Evolutionary conservation across 2,888 invertebrate species (phyloP).

Genomic region (Alloscopus bannaensis): DNA sequence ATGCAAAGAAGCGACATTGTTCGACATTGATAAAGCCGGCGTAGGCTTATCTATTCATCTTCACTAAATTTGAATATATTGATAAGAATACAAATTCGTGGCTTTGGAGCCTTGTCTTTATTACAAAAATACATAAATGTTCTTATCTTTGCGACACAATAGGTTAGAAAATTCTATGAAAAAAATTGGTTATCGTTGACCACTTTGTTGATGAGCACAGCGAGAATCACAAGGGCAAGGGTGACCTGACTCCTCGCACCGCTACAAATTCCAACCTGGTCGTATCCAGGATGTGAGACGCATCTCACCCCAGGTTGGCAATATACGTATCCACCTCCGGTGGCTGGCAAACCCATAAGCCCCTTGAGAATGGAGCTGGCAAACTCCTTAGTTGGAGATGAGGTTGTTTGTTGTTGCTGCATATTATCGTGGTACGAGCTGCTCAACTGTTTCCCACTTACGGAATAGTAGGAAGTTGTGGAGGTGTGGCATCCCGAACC

Average conservation of each 20-base stretch:
- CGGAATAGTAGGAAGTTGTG: not conserved
- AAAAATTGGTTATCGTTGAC: no score
- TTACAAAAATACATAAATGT: no score
- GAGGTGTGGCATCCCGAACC: conserved; percentile 59
- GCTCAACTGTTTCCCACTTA: not conserved
- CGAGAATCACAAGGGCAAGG: not conserved
- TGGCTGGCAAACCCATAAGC: conserved; percentile 32
- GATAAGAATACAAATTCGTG: no score
- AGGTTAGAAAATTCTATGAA: no score
- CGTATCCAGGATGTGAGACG: conserved; percentile 29
- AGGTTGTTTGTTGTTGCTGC: not conserved
- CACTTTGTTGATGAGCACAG: not conserved
- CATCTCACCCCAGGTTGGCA: conserved; percentile 64
- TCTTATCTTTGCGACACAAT: no score
- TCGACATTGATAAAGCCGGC: no score
- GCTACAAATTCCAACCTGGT: conserved; percentile 53
- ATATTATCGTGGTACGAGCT: no score
- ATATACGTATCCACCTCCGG: conserved; percentile 44
- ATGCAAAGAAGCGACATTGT: no score
- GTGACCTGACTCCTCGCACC: not conserved
- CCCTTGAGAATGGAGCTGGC: conserved; percentile 39
- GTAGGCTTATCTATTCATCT: no score
- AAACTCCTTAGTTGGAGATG: conserved; percentile 28
- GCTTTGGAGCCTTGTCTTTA: no score
- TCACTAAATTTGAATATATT: no score